Evolutionary conservation across 1,140 invertebrate genomes (phyloP), one percentile per base, ranked within the genome.

Genomic region (Drosophila pectinifera): DNA sequence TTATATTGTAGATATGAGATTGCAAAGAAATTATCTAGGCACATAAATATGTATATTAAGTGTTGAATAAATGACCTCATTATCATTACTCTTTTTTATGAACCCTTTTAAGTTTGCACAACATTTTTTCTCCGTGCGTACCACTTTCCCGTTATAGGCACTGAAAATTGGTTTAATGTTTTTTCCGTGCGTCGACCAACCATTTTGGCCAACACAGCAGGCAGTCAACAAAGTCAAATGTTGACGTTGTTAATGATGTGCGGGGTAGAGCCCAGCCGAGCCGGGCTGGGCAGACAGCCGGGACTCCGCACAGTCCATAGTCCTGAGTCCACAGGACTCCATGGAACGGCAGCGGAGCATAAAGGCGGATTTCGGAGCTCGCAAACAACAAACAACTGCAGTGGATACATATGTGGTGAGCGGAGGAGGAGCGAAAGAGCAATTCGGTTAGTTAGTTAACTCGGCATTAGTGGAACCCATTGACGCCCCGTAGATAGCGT

Each of bases 191-290:
- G 69, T 79, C 68, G 68, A 67, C 54, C 78, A 53, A 76, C 74
- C 59, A 48, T 73, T 77, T 65, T 43, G 80, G 80, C 79, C 57
- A 83, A 68, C 74, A 74, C 79, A 84, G 62, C 62, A 73, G 72
- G 63, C 78, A 77, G 78, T 88, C 83, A 82, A 70, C 82, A 85
- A 81, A 85, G 82, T 85, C 82, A 86, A 85, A 86, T 85, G 83
- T 85, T 86, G 82, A 86, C 82, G 78, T 86, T 85, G 82, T 85
- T 85, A 85, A 85, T 85, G 82, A 85, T 85, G 82, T 86, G 78
- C 74, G 73, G 73, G 59, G 68, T 45, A 28, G 59, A 55, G 42
- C 39, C 31, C 42, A 43, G 41, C 31, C 54, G 18, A 53, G 5
- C 14, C 36, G 3, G 20, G 41, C 31, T 0, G 31, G 31, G 54